Evolutionary conservation across 2,113 vertebrate genomes (phyloP).

Genomic region (Saguinus midas): DNA sequence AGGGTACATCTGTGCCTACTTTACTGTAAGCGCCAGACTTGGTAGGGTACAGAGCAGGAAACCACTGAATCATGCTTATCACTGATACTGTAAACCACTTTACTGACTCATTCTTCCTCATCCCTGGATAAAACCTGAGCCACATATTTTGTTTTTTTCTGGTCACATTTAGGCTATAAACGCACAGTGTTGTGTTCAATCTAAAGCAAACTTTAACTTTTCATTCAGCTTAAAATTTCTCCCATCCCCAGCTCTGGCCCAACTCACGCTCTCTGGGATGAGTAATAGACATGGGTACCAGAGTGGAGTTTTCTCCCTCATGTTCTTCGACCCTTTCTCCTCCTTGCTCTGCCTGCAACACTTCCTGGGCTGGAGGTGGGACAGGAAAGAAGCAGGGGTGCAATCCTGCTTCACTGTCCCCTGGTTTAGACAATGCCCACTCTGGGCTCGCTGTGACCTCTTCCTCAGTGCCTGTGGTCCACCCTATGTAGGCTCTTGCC

Average conservation of each 20-base stretch:
- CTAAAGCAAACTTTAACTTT: not conserved
- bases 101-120: not conserved
- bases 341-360: not conserved
- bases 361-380: not conserved
- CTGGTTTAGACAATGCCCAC: fast-evolving
- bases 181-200: not conserved
- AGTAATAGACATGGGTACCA: fast-evolving
- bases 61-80: not conserved
- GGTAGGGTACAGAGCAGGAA: not conserved
- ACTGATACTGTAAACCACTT: not conserved
- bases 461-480: not conserved
- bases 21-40: too few species aligned
- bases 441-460: not conserved
- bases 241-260: not conserved
- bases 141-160: not conserved
- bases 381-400: not conserved
- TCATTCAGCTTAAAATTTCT: not conserved
- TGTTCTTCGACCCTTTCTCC: fast-evolving
- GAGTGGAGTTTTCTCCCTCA: too few species aligned
- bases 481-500: fast-evolving
- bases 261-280: fast-evolving
- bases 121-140: not conserved
- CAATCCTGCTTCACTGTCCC: fast-evolving
- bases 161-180: not conserved
- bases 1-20: too few species aligned